phyloP scores from a whole-genome alignment of 2,113 vertebrate genomes.

The Tamias sibiricus region DNA sequence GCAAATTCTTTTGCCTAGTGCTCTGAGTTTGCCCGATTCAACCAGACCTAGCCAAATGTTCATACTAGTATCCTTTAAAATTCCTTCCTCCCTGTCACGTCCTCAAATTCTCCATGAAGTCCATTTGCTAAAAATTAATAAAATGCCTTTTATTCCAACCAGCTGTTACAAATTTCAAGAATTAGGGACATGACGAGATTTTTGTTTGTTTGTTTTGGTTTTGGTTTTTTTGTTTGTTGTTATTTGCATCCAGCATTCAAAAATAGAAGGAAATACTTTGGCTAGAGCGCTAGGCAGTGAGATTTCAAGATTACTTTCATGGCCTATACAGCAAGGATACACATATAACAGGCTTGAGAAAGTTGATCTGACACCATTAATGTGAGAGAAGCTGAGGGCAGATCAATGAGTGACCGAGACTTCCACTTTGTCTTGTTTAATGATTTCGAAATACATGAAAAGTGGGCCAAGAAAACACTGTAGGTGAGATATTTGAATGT shows the following conservation, averaged over 20 bases:
- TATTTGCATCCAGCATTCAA: background rate
- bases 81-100: background rate
- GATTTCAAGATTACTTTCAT: background rate
- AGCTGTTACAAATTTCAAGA: constrained; percentile 18
- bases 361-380: background rate
- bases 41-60: background rate
- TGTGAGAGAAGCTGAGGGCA: background rate
- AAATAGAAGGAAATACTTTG: constrained; percentile 8
- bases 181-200: background rate
- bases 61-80: background rate
- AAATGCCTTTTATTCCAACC: background rate
- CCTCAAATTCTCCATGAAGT: background rate
- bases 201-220: background rate
- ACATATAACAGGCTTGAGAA: background rate
- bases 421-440: background rate
- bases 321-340: background rate
- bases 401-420: background rate
- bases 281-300: background rate
- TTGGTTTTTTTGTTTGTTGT: no score
- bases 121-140: background rate
- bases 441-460: constrained; percentile 35
- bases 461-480: background rate
- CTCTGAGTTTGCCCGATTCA: background rate
- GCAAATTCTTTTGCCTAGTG: background rate
- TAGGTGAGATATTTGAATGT: background rate